Evolutionary conservation across 2,113 vertebrate species (phyloP), one percentile per base, ranked within the genome.

Genomic region (Neopipo cinnamomea): DNA sequence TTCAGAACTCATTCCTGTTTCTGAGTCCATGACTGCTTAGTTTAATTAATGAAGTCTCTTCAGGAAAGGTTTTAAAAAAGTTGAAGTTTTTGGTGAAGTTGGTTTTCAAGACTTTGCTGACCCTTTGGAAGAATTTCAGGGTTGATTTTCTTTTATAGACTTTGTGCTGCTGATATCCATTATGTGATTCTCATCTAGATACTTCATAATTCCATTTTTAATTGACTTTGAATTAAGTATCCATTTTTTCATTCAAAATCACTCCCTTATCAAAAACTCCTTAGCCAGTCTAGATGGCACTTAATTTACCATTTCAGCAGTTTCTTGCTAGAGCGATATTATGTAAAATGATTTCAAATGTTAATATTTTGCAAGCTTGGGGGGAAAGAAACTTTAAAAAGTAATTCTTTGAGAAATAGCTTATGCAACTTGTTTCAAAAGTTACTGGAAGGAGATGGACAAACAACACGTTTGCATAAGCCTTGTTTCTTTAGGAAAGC

Each of bases 261-360:
- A 88, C 8, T 91, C 49, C 91, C 89, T 96, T 95, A 95, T 96
- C 93, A 93, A 94, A 89, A 95, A 58, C 58, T 93, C 82, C 63
- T 80, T 77, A 93, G 59, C 72, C 88, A 67, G 72, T 83, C 71
- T 94, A 95, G 88, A 95, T 95, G 94, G 91, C 78, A 85, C 75
- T 93, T 96, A 96, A 94, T 96, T 97, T 91, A 93, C 93, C 75
- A 96, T 95, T 96, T 94, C 94, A 89, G 82, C 91, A 91, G 89
- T 85, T 92, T 77, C 89, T 83, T 91, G 46, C 67, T 47, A 77
- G 91, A 90, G 25, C 0, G 2, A 63, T 94, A 74, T 85, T 49
- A 68, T 17, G 18, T 42, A 70, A 94, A 93, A 88, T 66, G 0
- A 72, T 85, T 91, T 85, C 53, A 96, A 85, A 96, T 83, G 75